Base-by-base conservation (phyloP, 2,797 vertebrate species). In the Gouania willdenowi region DNA sequence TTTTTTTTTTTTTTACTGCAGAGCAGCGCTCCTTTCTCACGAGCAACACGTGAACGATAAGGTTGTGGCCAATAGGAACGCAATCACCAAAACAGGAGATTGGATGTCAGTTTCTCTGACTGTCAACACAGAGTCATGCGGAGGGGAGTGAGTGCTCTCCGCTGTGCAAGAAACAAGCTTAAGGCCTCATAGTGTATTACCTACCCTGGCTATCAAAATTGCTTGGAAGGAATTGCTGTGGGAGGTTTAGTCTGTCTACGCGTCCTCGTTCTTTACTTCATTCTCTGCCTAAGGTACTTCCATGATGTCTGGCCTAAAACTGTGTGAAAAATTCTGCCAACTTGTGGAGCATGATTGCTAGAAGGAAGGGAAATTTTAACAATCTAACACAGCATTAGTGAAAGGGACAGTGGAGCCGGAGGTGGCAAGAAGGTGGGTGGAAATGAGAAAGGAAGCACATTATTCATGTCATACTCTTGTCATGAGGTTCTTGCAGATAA, bases 291-390 rank as follows among this genome's bases (percentile, higher is more conserved):
- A 80, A 83, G 81, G 81, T 84, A 66, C 61, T 70, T 64, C 73
- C 68, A 75, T 76, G 77, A 85, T 87, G 81, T 77, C 40, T 16
- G 68, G 76, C 79, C 74, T 81, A 77, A 77, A 79, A 71, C 79
- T 59, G 57, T 74, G 73, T 77, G 79, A 76, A 75, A 79, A 79
- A 74, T 78, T 66, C 71, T 77, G 69, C 62, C 67, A 78, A 75
- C 77, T 78, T 78, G 75, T 61, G 47, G 70, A 79, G 62, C 67
- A 75, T 76, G 81, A 80, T 71, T 52, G 70, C 74, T 65, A 35
- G 63, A 71, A n/a, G 70, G 71, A 76, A 57, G 51, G 67, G 48
- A 79, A 74, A 68, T 66, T 20, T 67, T 67, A 77, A 66, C 70
- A 72, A 73, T 71, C 58, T 70, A 66, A 57, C 53, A 37, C 42